Conservation (phyloP, 2,113 vertebrate genomes). For the Peromyscus californicus region DNA sequence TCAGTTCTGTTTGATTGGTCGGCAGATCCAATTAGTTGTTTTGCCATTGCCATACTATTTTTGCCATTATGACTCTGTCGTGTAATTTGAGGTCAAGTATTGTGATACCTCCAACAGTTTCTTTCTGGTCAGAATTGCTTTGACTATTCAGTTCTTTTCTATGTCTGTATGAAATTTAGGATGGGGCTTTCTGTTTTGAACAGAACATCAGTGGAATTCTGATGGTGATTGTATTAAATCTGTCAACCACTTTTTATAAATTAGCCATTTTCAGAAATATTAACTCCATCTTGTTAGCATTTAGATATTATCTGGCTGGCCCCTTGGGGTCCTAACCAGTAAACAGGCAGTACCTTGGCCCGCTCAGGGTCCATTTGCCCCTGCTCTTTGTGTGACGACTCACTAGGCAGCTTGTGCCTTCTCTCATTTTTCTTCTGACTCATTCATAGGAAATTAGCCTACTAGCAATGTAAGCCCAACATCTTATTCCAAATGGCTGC, state of each 20-base stretch:
- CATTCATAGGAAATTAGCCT: too few relatives aligned
- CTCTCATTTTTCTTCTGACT: too few relatives aligned
- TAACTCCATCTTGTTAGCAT: background rate
- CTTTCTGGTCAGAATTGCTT: background rate
- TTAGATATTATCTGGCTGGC: too few relatives aligned
- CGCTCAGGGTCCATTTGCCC: too few relatives aligned
- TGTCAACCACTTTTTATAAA: background rate
- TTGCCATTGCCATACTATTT: background rate
- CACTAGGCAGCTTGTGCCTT: too few relatives aligned
- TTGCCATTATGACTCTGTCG: background rate
- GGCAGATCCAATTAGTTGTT: too few relatives aligned
- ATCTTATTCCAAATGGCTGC: too few relatives aligned
- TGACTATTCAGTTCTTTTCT: background rate
- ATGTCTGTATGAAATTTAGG: background rate
- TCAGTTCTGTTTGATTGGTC: background rate
- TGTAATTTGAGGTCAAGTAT: background rate
- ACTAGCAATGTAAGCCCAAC: too few relatives aligned
- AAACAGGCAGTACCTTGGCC: too few relatives aligned
- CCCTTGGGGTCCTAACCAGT: too few relatives aligned
- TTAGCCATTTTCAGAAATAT: background rate
- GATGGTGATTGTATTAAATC: background rate
- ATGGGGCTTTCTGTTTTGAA: background rate
- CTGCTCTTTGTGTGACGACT: too few relatives aligned
- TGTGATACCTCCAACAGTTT: background rate
- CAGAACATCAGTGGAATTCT: background rate